Evolutionary conservation across 2,888 invertebrate species (phyloP).

Genomic region (Drosophila mimica): DNA sequence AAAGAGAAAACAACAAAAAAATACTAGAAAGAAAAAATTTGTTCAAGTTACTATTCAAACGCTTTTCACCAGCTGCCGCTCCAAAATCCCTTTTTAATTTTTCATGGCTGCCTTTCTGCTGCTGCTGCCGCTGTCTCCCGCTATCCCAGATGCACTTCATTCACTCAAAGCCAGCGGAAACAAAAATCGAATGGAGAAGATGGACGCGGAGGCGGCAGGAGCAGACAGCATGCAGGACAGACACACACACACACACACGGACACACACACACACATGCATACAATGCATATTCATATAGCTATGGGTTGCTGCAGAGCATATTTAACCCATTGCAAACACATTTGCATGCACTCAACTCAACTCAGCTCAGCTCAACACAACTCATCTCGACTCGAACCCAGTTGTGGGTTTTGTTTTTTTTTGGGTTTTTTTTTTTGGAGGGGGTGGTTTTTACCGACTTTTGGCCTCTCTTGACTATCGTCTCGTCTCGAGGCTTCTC

Average conservation of each 20-base stretch:
- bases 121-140: neutral
- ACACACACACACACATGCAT: constrained; percentile 20
- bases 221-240: constrained; percentile 7
- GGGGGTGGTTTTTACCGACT: neutral
- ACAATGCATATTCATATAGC: constrained; percentile 67
- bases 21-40: constrained; percentile 51
- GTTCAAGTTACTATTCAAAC: constrained; percentile 75
- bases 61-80: constrained; percentile 76
- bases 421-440: neutral
- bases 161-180: constrained; percentile 73
- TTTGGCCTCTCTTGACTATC: constrained; percentile 23
- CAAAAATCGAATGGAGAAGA: constrained; percentile 50
- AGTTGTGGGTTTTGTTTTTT: constrained; percentile 7
- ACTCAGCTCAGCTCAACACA: constrained; percentile 4
- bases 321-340: constrained; percentile 77
- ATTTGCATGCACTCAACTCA: constrained; percentile 66
- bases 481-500: constrained; percentile 14
- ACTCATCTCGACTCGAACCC: constrained; percentile 15
- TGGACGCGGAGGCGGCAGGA: neutral
- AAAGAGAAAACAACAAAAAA: constrained; percentile 3
- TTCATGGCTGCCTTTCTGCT: constrained; percentile 57
- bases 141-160: constrained; percentile 35
- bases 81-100: constrained; percentile 78
- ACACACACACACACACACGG: constrained; percentile 19
- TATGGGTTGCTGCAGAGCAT: constrained; percentile 53